These are phyloP conservation scores for Tinamus guttatus DNA, from an alignment of 2,113 vertebrate genomes.

Conservation along the genomic window DNA sequence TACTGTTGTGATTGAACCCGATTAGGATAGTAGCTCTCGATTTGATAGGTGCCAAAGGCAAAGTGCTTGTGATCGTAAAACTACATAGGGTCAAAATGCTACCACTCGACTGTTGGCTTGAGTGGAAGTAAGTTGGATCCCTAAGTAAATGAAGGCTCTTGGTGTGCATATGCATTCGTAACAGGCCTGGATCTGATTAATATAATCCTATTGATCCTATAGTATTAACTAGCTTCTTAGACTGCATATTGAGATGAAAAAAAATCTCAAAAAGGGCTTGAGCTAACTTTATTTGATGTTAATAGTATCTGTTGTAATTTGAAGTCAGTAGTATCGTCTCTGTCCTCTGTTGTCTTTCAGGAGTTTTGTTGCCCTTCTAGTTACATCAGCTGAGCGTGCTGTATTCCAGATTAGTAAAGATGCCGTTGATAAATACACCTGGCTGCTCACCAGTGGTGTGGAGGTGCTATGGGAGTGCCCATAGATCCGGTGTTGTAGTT, in stretches of 20 bases:
- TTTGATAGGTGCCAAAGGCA: neutral
- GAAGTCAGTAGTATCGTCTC: neutral
- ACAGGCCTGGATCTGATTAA: neutral
- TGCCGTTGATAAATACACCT: neutral
- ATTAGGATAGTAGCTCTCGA: neutral
- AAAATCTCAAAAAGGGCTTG: neutral
- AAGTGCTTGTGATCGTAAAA: neutral
- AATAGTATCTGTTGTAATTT: neutral
- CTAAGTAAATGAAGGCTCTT: neutral
- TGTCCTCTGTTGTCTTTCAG: neutral
- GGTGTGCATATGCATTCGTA: neutral
- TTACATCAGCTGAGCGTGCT: neutral
- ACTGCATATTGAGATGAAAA: accelerated
- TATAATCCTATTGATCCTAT: neutral
- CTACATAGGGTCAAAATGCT: neutral
- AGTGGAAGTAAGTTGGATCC: neutral
- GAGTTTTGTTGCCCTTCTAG: neutral
- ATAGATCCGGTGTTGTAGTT: neutral
- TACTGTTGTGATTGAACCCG: neutral
- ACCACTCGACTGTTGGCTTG: neutral
- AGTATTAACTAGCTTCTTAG: neutral
- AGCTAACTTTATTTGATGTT: neutral
- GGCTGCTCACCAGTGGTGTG: neutral
- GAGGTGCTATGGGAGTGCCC: neutral
- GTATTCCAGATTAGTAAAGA: neutral